These are phyloP conservation scores for Catamblyrhynchus diadema DNA, from an alignment of 2,797 vertebrate species.

Conservation along the genomic window DNA sequence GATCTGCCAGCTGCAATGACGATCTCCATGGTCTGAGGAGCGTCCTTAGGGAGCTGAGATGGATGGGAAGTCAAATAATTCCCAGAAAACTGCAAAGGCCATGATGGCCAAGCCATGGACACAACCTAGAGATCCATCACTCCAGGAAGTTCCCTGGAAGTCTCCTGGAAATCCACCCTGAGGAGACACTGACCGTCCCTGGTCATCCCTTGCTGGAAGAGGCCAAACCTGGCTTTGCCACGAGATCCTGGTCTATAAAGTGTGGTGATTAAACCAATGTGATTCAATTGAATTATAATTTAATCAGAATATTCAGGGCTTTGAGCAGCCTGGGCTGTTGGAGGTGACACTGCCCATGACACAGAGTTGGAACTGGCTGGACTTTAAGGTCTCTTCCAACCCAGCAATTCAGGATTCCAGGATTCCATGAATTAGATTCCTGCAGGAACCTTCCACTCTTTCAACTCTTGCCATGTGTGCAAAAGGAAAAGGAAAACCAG, in stretches of 20 bases:
- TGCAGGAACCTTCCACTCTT: neutral
- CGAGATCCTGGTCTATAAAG: accelerated
- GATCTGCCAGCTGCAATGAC: neutral
- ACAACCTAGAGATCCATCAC: neutral
- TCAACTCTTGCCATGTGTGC: accelerated
- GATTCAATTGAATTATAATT: neutral
- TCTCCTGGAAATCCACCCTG: neutral
- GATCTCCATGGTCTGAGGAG: neutral
- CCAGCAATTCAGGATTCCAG: neutral
- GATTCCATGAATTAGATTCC: neutral
- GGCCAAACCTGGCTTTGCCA: neutral
- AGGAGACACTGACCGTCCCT: neutral
- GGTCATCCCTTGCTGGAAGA: neutral
- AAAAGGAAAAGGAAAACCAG: neutral
- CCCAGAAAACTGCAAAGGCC: neutral
- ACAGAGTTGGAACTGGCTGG: neutral
- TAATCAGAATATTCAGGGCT: neutral
- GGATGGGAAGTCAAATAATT: neutral
- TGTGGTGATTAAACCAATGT: accelerated
- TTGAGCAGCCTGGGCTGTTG: neutral
- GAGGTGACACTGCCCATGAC: neutral
- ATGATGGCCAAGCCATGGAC: neutral
- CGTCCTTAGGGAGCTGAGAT: neutral
- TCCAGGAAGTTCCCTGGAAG: neutral
- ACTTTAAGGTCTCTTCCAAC: neutral